Base-by-base conservation (phyloP, 2,797 vertebrate genomes). In the Eupleurogrammus muticus region DNA sequence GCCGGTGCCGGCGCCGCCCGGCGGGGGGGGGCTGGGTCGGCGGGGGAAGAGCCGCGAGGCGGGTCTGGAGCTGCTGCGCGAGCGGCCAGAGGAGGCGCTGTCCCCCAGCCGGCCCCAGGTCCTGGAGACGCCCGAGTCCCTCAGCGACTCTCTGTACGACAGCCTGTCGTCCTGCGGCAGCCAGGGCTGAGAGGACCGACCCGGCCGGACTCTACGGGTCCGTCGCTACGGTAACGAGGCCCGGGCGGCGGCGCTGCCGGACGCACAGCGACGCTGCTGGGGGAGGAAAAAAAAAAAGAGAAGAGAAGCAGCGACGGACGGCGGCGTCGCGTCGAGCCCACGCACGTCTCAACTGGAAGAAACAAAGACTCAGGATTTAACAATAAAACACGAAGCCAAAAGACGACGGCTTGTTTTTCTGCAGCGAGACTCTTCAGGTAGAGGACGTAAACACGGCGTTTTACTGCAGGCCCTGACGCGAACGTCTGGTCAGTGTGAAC, bases 111-210 rank as follows among this genome's bases (percentile, higher is more conserved):
- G 95, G 5, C 95, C 96, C 54, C 93, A 94, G 0, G 95, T 95
- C 64, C 89, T 96, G 79, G 97, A 98, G 80, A 97, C 96, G 61
- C 96, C 97, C 0, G 97, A 98, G 85, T 98, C 97, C 1, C 95
- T 98, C 75, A 98, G 97, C 9, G 97, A 98, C 54, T 98, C 97
- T 0, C 94, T 98, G 72, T 98, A 98, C n/a, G 97, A 98, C 93
- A 97, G 97, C 16, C 94, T 98, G 61, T 98, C 97, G 0, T 98
- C 97, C 70, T 98, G 97, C 42, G 97, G 97, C 80, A 99, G 97
- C 92, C 97, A 99, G 83, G 97, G 97, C 83, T 98, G 92, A 97
- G 28, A 28, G 28, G 28, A 28, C 28, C 28, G 28, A n/a, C n/a
- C n/a, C n/a, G n/a, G n/a, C n/a, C n/a, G n/a, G n/a, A n/a, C n/a